Evolutionary conservation across 2,797 vertebrate species (phyloP).

Genomic region (Chloroceryle amazona): DNA sequence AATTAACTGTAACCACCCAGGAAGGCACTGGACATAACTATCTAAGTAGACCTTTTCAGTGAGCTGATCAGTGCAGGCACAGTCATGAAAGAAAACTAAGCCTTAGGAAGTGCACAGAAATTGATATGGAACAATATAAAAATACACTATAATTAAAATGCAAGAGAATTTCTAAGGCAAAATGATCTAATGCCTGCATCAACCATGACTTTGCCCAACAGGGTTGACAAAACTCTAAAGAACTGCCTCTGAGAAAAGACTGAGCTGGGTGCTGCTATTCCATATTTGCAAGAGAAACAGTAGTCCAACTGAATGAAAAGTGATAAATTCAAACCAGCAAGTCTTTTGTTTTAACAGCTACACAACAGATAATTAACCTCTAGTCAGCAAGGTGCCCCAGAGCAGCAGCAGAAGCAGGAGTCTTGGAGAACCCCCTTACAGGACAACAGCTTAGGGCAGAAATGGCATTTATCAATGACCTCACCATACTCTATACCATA

Average conservation of each 20-base stretch:
- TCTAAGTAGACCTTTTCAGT: background rate
- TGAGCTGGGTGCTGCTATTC: background rate
- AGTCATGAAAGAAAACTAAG: background rate
- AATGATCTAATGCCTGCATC: background rate
- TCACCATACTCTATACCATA: constrained; percentile 34
- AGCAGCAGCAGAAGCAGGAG: background rate
- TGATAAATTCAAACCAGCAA: constrained; percentile 14
- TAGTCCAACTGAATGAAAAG: background rate
- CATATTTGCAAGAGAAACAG: background rate
- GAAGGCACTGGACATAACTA: background rate
- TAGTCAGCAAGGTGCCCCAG: background rate
- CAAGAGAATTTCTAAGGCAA: background rate
- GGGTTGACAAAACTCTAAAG: background rate
- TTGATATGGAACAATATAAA: background rate
- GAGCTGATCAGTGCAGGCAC: background rate
- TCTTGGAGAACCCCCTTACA: constrained; percentile 14
- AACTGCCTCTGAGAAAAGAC: background rate
- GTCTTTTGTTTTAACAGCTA: constrained; percentile 53
- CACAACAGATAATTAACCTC: constrained; percentile 60
- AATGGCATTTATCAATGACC: constrained; percentile 56
- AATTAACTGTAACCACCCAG: background rate
- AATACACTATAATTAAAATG: background rate
- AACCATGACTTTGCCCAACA: background rate
- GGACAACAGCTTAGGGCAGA: constrained; percentile 34
- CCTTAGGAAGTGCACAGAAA: background rate